These are phyloP conservation scores for Diaprepes abbreviatus DNA, from an alignment of 2,888 invertebrate species.

Conservation along the genomic window DNA sequence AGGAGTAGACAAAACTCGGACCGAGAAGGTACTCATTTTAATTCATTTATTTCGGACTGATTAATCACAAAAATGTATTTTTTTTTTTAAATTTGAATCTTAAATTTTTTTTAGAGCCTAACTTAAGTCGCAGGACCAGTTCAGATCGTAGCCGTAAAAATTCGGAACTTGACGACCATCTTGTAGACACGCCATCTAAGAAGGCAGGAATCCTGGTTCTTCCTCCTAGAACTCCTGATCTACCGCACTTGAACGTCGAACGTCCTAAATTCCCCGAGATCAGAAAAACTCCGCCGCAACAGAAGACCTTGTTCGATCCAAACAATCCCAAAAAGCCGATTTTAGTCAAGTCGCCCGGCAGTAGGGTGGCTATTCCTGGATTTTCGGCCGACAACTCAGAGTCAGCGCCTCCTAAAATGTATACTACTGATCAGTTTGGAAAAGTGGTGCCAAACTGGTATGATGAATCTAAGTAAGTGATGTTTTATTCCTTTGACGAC, in stretches of 20 bases:
- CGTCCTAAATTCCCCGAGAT: conserved; percentile 49
- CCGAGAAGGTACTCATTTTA: conserved; percentile 51
- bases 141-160: conserved; percentile 52
- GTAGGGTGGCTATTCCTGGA: conserved; percentile 64
- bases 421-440: conserved; percentile 69
- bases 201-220: conserved; percentile 64
- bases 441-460: conserved; percentile 72
- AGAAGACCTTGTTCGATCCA: conserved; percentile 72
- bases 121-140: conserved; percentile 9
- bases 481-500: too few species aligned
- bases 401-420: conserved; percentile 58
- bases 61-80: too few species aligned
- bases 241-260: conserved; percentile 35
- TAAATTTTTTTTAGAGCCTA: conserved; percentile 38
- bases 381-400: conserved; percentile 61
- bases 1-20: conserved; percentile 60
- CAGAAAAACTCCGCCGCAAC: conserved; percentile 16
- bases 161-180: conserved; percentile 51
- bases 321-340: conserved; percentile 81
- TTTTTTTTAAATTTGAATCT: too few species aligned
- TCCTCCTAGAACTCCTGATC: conserved; percentile 56
- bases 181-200: conserved; percentile 48
- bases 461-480: conserved; percentile 65
- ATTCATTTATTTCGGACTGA: too few species aligned
- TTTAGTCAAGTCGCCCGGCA: conserved; percentile 72